These are phyloP conservation scores for Diprion similis DNA, from an alignment of 1,140 invertebrate species.

Conservation along the genomic window DNA sequence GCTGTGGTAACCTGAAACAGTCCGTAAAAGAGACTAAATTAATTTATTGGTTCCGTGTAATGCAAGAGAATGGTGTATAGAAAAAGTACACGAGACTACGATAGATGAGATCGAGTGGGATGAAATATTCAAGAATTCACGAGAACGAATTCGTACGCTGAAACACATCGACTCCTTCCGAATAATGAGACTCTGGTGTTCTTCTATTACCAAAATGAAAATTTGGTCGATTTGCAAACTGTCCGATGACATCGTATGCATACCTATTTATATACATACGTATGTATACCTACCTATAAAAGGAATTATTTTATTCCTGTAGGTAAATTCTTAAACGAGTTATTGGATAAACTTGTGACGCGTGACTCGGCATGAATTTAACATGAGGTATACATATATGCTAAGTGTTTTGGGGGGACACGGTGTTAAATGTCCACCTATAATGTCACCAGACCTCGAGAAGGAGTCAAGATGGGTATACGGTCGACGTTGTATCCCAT, in stretches of 20 bases:
- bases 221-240: neutral
- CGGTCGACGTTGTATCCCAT: too few relatives aligned
- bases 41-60: too few relatives aligned
- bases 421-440: neutral
- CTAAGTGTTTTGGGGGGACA: neutral
- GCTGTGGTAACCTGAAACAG: slow-evolving; percentile 82
- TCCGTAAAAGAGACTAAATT: slow-evolving; percentile 29
- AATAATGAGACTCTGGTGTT: too few relatives aligned
- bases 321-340: neutral
- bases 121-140: too few relatives aligned
- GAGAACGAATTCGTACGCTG: too few relatives aligned
- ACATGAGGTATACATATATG: neutral
- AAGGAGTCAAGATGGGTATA: too few relatives aligned
- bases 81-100: too few relatives aligned
- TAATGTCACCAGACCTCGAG: too few relatives aligned
- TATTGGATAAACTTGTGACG: neutral
- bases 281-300: neutral
- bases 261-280: neutral
- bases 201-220: neutral
- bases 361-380: slow-evolving; percentile 1
- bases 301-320: too few relatives aligned
- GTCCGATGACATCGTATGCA: neutral
- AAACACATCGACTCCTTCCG: too few relatives aligned
- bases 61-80: too few relatives aligned
- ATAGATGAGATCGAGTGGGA: too few relatives aligned